Conservation (phyloP, 2,888 invertebrate species). For the Volucella inanis region DNA sequence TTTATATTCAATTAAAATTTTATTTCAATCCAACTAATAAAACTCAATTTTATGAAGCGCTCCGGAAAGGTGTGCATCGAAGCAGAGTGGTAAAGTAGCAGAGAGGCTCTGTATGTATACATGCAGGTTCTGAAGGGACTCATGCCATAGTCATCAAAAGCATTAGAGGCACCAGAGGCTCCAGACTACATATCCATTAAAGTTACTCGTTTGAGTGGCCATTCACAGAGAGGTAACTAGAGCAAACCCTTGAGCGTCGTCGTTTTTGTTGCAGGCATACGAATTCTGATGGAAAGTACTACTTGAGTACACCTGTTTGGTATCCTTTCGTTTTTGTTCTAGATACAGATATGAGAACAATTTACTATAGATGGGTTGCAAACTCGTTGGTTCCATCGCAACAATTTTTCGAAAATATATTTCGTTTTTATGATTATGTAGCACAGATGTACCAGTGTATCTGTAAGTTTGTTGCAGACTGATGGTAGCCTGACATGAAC, state of each 20-base stretch:
- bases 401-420: not conserved
- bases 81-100: not conserved
- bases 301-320: conserved; percentile 58
- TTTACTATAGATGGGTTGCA: conserved; percentile 57
- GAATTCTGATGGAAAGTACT: conserved; percentile 18
- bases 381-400: conserved; percentile 34
- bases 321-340: conserved; percentile 42
- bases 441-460: not conserved
- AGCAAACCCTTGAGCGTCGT: not conserved
- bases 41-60: conserved; percentile 67
- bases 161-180: not conserved
- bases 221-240: not conserved
- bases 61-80: not conserved
- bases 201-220: conserved; percentile 15
- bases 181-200: conserved; percentile 36
- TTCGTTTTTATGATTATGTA: not conserved
- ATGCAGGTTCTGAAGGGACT: conserved; percentile 1
- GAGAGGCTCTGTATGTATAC: not conserved
- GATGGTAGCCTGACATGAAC: conserved; percentile 30
- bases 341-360: conserved; percentile 25
- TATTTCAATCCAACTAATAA: conserved; percentile 62
- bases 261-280: not conserved
- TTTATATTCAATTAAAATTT: conserved; percentile 72
- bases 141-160: not conserved
- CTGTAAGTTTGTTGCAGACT: conserved; percentile 30